Evolutionary conservation across 2,888 invertebrate species (phyloP).

Genomic region (Drosophila macrospina): DNA sequence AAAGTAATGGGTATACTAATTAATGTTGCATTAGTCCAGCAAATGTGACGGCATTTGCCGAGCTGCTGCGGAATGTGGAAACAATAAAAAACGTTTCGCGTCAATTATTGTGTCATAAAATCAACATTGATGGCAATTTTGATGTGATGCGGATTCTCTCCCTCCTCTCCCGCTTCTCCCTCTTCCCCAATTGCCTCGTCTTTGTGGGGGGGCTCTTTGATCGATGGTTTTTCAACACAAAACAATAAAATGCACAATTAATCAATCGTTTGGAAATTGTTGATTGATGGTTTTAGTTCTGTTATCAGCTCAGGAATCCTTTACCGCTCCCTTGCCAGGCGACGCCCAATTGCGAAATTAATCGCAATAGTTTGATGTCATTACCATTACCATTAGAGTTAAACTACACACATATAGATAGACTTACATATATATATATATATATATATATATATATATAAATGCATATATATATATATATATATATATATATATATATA

Average conservation of each 20-base stretch:
- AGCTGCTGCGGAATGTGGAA: conserved; percentile 32
- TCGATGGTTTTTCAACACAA: conserved; percentile 70
- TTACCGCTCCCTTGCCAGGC: not conserved
- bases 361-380: conserved; percentile 50
- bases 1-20: conserved; percentile 38
- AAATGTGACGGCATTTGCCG: conserved; percentile 32
- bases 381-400: conserved; percentile 24
- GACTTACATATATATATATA: conserved; percentile 12
- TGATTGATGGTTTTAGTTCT: conserved; percentile 67
- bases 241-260: conserved; percentile 80
- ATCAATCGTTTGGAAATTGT: conserved; percentile 65
- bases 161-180: too few species aligned
- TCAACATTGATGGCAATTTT: conserved; percentile 58
- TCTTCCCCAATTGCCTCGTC: not conserved
- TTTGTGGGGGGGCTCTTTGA: conserved; percentile 39
- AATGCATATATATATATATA: conserved; percentile 11
- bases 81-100: conserved; percentile 74
- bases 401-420: too few species aligned
- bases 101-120: conserved; percentile 81
- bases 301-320: conserved; percentile 40
- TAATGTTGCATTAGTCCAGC: conserved; percentile 30
- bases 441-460: conserved; percentile 18
- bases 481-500: conserved; percentile 21
- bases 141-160: not conserved
- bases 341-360: conserved; percentile 29